Base-by-base conservation (phyloP, 2,888 invertebrate genomes). In the Lepidocyrtinus sp. region DNA sequence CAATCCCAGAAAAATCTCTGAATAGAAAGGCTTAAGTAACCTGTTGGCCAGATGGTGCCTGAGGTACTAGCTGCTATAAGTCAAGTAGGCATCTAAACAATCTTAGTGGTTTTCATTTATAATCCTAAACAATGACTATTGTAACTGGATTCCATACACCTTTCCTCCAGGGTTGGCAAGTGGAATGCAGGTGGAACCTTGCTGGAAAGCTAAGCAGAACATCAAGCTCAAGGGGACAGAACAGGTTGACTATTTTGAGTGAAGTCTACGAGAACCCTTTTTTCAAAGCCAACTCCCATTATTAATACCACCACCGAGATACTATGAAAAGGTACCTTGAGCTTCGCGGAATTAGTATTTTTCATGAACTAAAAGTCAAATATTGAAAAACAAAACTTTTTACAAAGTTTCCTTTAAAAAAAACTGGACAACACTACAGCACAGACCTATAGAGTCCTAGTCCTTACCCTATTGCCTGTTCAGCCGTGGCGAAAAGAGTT, bases 41-140 rank as follows among this genome's bases (percentile, higher is more conserved):
- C 73, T 74, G 69, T 74, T 79, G 55, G 73, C 79, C 79, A 79
- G 73, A 79, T 79, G 79, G 64, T 79, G 79, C 79, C 79, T 55
- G 79, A 79, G 79, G 79, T 74, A 55, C 15, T n/a, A n/a, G 55
- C 55, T 12, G 17, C 55, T 3, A 3, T 17, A n/a, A 17, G 9
- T 12, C n/a, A n/a, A n/a, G 17, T 55, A 55, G 17, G 55, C 17
- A 55, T 55, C n/a, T 17, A 55, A 55, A 17, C 12, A 36, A 55
- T 55, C 55, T 55, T 2, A 55, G 55, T 17, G 17, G 55, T 55
- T 12, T 5, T 55, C 55, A 17, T n/a, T 55, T n/a, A n/a, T n/a
- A 55, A 17, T 17, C 5, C 5, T 55, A 17, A n/a, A 17, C 17
- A n/a, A 55, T 17, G 55, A 55, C 55, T 55, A 55, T n/a, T n/a